phyloP scores from a whole-genome alignment of 2,888 invertebrate species.

The Limnephilus lunatus region DNA sequence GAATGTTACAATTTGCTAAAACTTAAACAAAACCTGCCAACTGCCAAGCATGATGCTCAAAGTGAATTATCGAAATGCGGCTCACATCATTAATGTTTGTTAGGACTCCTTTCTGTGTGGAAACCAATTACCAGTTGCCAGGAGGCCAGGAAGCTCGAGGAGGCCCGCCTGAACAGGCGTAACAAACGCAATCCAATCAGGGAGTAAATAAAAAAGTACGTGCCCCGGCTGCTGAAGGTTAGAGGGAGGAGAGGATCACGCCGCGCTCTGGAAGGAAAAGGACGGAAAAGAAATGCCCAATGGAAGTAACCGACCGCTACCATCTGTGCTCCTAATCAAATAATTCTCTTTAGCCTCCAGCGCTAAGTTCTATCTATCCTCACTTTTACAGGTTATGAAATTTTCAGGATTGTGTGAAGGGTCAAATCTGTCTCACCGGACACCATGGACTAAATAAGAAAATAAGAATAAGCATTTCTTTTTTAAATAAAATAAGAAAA shows the following conservation, averaged over 20 bases:
- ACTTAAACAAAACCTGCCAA: background rate
- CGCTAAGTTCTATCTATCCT: slow-evolving; percentile 53
- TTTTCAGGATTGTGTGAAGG: slow-evolving; percentile 47
- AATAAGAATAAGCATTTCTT: no score
- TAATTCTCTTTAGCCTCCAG: slow-evolving; percentile 63
- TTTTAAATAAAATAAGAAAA: no score
- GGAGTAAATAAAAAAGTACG: slow-evolving; percentile 50
- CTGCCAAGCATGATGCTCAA: background rate
- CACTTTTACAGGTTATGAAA: slow-evolving; percentile 56
- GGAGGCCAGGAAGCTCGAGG: slow-evolving; percentile 34
- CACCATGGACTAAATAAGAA: background rate
- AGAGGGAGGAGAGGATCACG: background rate
- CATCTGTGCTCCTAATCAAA: slow-evolving; percentile 60
- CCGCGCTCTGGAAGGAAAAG: slow-evolving; percentile 5
- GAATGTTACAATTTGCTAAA: background rate
- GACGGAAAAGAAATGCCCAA: slow-evolving; percentile 41
- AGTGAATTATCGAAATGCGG: slow-evolving; percentile 13
- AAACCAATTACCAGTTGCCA: slow-evolving; percentile 33
- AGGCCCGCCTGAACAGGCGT: slow-evolving; percentile 29
- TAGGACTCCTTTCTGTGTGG: slow-evolving; percentile 20
- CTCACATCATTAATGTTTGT: slow-evolving; percentile 8
- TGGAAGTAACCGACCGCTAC: slow-evolving; percentile 61
- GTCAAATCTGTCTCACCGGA: background rate
- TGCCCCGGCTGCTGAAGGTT: background rate
- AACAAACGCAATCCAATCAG: slow-evolving; percentile 49